phyloP scores from a whole-genome alignment of 2,797 vertebrate genomes.

The Schizopygopsis pylzovi region DNA sequence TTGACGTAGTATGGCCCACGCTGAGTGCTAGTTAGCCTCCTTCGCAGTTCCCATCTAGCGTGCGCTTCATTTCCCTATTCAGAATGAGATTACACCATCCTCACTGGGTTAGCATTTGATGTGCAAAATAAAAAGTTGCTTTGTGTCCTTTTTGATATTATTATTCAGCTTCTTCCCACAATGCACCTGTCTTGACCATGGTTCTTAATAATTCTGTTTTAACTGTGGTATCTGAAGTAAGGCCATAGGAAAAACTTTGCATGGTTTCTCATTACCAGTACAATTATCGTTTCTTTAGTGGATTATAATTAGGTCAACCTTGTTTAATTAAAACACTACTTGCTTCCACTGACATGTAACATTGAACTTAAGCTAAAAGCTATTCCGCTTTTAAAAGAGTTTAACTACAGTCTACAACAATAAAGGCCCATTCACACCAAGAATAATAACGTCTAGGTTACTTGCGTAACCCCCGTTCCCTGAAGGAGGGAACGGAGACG shows the following conservation, averaged over 20 bases:
- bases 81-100: neutral
- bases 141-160: constrained; percentile 1
- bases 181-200: neutral
- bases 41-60: constrained; percentile 19
- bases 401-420: neutral
- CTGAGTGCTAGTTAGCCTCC: constrained; percentile 39
- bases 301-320: neutral
- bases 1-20: constrained; percentile 10
- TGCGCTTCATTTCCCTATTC: constrained; percentile 19
- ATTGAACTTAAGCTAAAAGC: neutral
- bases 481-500: too few species aligned
- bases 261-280: neutral
- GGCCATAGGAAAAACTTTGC: neutral
- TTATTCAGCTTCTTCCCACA: neutral
- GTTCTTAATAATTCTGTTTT: neutral
- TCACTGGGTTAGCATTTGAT: constrained; percentile 21
- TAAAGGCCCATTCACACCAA: neutral
- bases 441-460: too few species aligned
- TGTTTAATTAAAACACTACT: neutral
- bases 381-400: neutral
- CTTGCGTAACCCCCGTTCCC: too few species aligned
- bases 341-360: neutral
- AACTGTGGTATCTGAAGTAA: neutral
- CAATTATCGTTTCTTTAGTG: neutral
- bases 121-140: constrained; percentile 11